Conservation (phyloP, 2,113 vertebrate species). For the Rattus norvegicus region DNA sequence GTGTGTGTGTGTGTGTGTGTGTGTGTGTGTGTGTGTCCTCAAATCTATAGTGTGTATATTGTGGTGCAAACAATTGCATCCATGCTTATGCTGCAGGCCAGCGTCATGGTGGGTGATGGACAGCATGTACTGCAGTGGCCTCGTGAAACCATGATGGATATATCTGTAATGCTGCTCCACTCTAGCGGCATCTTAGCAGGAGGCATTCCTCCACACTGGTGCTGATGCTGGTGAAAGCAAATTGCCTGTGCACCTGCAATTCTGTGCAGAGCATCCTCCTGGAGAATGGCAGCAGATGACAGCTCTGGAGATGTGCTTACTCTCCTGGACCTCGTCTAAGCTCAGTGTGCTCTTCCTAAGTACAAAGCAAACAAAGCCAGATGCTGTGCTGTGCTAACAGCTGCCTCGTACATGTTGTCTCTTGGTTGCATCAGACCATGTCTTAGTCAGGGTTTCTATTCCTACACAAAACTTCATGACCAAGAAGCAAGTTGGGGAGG, state of each 20-base stretch:
- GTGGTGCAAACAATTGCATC: not conserved
- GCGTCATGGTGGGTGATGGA: too few relatives aligned
- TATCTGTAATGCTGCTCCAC: not conserved
- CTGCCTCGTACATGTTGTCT: not conserved
- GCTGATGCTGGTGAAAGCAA: not conserved
- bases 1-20: not conserved
- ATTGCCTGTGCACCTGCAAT: not conserved
- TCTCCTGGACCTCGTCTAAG: not conserved
- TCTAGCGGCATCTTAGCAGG: not conserved
- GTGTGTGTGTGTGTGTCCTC: too few relatives aligned
- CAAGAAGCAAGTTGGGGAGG: too few relatives aligned
- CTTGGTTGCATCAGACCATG: not conserved
- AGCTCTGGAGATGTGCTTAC: not conserved
- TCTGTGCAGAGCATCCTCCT: not conserved
- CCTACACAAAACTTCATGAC: too few relatives aligned
- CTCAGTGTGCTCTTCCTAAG: not conserved
- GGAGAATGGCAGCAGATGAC: not conserved
- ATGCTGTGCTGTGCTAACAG: not conserved
- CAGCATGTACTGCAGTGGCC: not conserved
- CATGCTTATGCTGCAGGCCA: not conserved
- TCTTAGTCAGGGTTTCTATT: too few relatives aligned
- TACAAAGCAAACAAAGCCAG: not conserved
- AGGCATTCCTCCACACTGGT: not conserved
- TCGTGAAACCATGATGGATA: too few relatives aligned
- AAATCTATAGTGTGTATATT: not conserved